Conservation (phyloP, 2,113 vertebrate species). For the Ictalurus punctatus region DNA sequence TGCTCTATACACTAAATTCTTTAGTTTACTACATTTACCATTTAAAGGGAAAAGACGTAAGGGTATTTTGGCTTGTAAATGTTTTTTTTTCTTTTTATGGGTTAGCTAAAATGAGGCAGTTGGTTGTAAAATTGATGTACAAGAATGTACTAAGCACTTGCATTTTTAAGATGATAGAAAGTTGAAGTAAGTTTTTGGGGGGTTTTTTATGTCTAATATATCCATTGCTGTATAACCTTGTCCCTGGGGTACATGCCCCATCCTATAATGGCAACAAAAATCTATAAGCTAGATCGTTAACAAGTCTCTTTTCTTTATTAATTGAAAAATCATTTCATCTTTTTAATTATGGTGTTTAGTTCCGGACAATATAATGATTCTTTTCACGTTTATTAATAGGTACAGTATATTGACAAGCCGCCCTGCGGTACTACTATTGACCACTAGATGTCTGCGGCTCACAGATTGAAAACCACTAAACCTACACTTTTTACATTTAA, state of each 20-base stretch:
- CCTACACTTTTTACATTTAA: no score
- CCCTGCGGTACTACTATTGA: not conserved
- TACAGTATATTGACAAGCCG: not conserved
- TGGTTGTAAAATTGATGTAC: slow-evolving; percentile 12
- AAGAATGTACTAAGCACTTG: not conserved
- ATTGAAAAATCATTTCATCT: not conserved
- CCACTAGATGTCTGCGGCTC: not conserved
- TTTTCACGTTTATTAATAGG: not conserved
- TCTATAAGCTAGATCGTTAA: not conserved
- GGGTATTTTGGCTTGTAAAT: not conserved
- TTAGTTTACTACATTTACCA: not conserved
- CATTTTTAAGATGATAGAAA: not conserved
- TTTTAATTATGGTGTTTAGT: not conserved
- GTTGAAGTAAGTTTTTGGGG: not conserved
- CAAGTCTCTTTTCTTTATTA: not conserved
- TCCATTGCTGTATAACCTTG: not conserved
- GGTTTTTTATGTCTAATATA: not conserved
- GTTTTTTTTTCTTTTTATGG: no score
- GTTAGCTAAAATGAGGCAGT: not conserved
- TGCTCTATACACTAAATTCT: slow-evolving; percentile 14
- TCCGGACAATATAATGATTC: not conserved
- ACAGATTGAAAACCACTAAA: not conserved
- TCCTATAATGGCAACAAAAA: not conserved
- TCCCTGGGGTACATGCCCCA: not conserved
- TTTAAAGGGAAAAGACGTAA: not conserved